Evolutionary conservation across 2,888 invertebrate species (phyloP), one percentile per base, ranked within the genome.

Genomic region (Margaritifera margaritifera): DNA sequence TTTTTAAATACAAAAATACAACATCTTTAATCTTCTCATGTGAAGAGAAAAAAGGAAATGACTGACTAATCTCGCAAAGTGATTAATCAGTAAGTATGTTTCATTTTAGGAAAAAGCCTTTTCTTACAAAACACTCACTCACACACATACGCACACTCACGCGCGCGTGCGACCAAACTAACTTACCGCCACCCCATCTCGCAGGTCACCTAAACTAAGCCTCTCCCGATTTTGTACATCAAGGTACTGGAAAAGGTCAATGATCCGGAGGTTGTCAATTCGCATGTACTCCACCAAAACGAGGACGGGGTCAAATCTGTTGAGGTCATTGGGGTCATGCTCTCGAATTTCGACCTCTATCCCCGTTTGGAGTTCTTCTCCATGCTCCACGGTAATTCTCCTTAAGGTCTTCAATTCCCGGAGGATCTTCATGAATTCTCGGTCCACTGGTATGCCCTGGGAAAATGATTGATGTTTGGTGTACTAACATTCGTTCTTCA

Each of bases 251-350:
- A 87, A 87, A 59, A 87, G 77, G 72, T 87, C 87, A n/a, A 86
- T 83, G 19, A 87, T 72, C 22, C 87, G 70, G 19, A 87, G 78
- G 71, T 85, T 85, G 73, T 84, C 83, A 71, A 83, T 79, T 55
- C 83, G 75, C 84, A 86, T 85, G 73, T 83, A 87, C 66, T 87
- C 87, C 53, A 86, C 80, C 18, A 87, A 68, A 31, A 87, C 82
- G 75, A 83, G 71, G 15, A 83, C 79, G 3, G 85, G 84, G 62
- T 85, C 85, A 66, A 81, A 85, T 66, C 79, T 68, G 65, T 78
- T 80, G 8, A 85, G 75, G 63, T 83, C 80, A 62, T 80, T 77
- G 3, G 81, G 81, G 54, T 84, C 83, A 57, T 81, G 79, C 24
- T 80, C 77, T 27, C 42, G 42, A 42, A 42, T 64, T 50, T 65